A percentile compares a stretch with the other conserved stretches of the same genome.
Conservation (phyloP, 2,797 vertebrate genomes). For the Phataginus tricuspis region DNA sequence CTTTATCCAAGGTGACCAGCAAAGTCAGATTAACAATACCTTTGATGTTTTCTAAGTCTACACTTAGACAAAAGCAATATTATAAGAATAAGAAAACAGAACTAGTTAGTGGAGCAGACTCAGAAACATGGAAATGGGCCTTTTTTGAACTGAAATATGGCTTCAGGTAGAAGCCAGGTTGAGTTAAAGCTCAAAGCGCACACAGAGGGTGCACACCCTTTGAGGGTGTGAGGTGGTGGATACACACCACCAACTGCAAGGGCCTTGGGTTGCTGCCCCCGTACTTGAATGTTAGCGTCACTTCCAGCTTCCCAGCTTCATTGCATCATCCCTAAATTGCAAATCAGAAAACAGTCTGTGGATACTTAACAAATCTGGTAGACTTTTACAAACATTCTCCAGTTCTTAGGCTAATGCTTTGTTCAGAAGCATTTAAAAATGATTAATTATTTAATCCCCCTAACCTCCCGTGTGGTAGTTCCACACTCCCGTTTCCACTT, state of each 20-base stretch:
- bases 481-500: not conserved
- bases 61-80: not conserved
- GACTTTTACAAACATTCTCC: not conserved
- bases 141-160: not conserved
- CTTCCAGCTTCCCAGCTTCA: not conserved
- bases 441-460: not conserved
- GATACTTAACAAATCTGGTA: not conserved
- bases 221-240: rapidly evolving
- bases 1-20: not conserved
- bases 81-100: not conserved
- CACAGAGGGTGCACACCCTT: too few relatives aligned
- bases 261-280: not conserved
- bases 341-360: not conserved
- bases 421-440: conserved; percentile 22
- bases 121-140: not conserved
- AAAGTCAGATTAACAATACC: not conserved
- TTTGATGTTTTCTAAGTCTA: not conserved
- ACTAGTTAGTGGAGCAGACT: not conserved
- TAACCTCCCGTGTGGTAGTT: not conserved
- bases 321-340: not conserved
- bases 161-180: not conserved
- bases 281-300: not conserved
- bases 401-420: not conserved
- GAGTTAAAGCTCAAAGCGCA: not conserved
- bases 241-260: not conserved